These are phyloP conservation scores for Okapia johnstoni DNA, from an alignment of 2,113 vertebrate species.

Conservation along the genomic window DNA sequence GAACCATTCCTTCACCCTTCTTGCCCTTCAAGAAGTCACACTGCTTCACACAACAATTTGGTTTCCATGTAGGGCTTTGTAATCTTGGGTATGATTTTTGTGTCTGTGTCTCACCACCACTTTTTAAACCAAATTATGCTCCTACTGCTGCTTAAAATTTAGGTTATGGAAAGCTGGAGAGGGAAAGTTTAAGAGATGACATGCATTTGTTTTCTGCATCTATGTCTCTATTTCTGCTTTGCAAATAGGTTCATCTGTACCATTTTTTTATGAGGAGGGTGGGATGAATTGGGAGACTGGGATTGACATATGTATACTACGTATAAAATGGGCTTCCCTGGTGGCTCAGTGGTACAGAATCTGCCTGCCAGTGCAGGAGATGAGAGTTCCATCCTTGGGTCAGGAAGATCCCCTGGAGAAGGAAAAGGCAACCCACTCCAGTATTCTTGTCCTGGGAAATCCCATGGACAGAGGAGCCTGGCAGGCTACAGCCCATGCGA, in stretches of 20 bases:
- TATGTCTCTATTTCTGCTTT: neutral
- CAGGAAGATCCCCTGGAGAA: neutral
- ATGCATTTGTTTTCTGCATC: neutral
- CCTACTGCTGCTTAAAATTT: neutral
- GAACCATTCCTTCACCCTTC: neutral
- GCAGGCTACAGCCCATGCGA: neutral
- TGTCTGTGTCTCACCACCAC: neutral
- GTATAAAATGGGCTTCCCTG: neutral
- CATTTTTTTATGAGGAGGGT: neutral
- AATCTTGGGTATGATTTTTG: neutral
- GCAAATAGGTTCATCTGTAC: neutral
- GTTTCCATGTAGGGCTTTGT: neutral
- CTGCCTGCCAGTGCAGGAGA: neutral
- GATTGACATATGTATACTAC: neutral
- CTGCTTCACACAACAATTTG: fast-evolving
- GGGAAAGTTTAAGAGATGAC: neutral
- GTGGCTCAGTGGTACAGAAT: neutral
- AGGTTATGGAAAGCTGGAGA: neutral
- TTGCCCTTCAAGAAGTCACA: neutral
- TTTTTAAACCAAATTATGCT: neutral
- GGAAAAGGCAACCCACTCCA: neutral
- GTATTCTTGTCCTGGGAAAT: neutral
- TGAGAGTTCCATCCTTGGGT: neutral
- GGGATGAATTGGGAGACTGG: neutral
- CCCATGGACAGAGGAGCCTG: neutral